Base-by-base conservation (phyloP, 2,113 vertebrate species). In the Callipepla squamata region DNA sequence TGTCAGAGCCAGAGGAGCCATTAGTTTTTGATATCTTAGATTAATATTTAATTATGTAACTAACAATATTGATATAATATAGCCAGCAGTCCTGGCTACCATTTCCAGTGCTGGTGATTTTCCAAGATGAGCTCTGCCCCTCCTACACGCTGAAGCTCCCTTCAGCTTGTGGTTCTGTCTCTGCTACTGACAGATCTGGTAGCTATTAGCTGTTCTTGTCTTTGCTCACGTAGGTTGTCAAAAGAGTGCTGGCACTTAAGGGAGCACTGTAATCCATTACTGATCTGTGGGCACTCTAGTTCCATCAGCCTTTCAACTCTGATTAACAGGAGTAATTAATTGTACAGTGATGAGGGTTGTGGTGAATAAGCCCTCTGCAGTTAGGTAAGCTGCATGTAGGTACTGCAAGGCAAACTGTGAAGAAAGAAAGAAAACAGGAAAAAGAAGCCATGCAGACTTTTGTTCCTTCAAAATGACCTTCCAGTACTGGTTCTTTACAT, bases 241-340 rank as follows among this genome's bases (percentile, higher is more conserved):
- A 17, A 70, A 65, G 48, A 11, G 65, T 61, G 53, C 63, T 80
- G 79, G 32, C 61, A 26, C 26, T 30, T n/a, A n/a, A 42, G 21
- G 74, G 63, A 48, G 28, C 28, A 63, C 6, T 2, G 26, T 30
- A n/a, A 75, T 93, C 65, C 44, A 51, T 70, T 87, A 36, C 70
- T 0, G 1, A 38, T 82, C 50, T 90, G 44, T 80, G 76, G 51
- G 32, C 68, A 38, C 16, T 81, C 62, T 18, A 25, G 28, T 89
- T 90, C 38, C 42, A 87, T 92, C 47, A 76, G 78, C 30, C 67
- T 76, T 95, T 76, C 79, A 36, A 47, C 67, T 83, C 90, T 87
- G 77, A 90, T 93, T 95, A 91, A 76, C 77, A 59, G 55, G 44
- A 85, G 74, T 93, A 95, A 95, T 95, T 95, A 94, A 95, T 88